Evolutionary conservation across 2,797 vertebrate species (phyloP).

Genomic region (Bryconaethiops microstoma): DNA sequence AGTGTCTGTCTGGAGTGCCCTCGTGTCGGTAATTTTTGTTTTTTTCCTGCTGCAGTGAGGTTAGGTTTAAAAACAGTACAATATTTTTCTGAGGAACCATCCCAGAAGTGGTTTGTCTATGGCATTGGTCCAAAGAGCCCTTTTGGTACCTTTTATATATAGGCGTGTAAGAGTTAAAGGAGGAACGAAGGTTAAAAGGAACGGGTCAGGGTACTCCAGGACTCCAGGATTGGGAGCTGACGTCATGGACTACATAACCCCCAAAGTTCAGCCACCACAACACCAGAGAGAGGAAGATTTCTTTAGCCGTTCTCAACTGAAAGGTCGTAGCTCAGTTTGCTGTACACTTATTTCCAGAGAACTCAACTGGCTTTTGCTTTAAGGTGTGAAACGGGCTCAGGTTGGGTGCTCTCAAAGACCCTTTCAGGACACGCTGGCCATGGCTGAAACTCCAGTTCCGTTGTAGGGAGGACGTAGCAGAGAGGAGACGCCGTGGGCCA

Average conservation of each 20-base stretch:
- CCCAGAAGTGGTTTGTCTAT: background rate
- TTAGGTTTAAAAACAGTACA: background rate
- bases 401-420: constrained; percentile 56
- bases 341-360: constrained; percentile 31
- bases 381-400: constrained; percentile 41
- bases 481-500: constrained; percentile 61
- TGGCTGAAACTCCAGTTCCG: constrained; percentile 16
- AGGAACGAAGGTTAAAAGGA: background rate
- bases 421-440: constrained; percentile 53
- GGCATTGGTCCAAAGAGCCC: background rate
- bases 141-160: background rate
- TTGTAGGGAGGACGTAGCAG: constrained; percentile 33
- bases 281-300: constrained; percentile 46
- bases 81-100: background rate
- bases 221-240: background rate
- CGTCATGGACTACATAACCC: background rate
- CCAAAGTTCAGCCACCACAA: constrained; percentile 1
- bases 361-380: constrained; percentile 37
- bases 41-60: background rate
- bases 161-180: background rate
- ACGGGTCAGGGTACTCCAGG: background rate
- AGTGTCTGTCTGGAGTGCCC: background rate
- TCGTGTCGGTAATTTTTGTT: background rate
- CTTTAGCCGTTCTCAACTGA: constrained; percentile 34
- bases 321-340: constrained; percentile 30